Base-by-base conservation (phyloP, 2,888 invertebrate genomes). In the Hylaea fasciaria region DNA sequence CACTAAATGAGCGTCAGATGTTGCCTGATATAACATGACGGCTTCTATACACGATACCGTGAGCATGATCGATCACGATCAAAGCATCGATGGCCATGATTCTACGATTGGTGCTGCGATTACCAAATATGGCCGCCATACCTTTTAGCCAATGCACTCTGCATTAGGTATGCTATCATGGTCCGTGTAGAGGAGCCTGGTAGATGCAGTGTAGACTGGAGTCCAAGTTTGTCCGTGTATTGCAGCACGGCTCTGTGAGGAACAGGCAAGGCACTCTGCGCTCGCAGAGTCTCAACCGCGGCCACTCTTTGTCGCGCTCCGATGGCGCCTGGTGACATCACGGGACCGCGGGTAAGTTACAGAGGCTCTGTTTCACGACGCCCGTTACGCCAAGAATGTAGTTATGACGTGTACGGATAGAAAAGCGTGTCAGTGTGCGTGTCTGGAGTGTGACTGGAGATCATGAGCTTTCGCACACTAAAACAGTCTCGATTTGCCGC, bases 281-380 rank as follows among this genome's bases (percentile, higher is more conserved):
- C 72, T 95, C 95, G 76, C 95, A 95, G 93, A 95, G 95, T 76
- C 91, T 95, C 86, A 95, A 95, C 93, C 94, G 95, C 86, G 95
- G 95, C 70, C 94, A 94, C 85, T 94, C 94, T 73, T 90, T 94
- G 78, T 94, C 94, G 82, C 93, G 94, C 83, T 93, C 95, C 89
- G 95, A 94, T 93, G 95, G 94, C 85, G 95, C 95, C 95, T 95
- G 95, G 95, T 95, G 95, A 95, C 95, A 95, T 94, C 94, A 95
- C 94, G 94, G 95, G 91, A 94, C 94, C 94, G 94, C 94, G 93
- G 94, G 94, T 94, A 86, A 74, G 70, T 62, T 14, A n/a, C 39
- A 39, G n/a, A 10, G 2, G 7, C 7, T 7, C 28, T 28, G 7
- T 28, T 5, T 28, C 28, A 28, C 28, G 3, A 28, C 28, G 7